phyloP scores from a whole-genome alignment of 37 sponge, comb jelly and placozoan genomes.

The Tethya wilhelma region DNA sequence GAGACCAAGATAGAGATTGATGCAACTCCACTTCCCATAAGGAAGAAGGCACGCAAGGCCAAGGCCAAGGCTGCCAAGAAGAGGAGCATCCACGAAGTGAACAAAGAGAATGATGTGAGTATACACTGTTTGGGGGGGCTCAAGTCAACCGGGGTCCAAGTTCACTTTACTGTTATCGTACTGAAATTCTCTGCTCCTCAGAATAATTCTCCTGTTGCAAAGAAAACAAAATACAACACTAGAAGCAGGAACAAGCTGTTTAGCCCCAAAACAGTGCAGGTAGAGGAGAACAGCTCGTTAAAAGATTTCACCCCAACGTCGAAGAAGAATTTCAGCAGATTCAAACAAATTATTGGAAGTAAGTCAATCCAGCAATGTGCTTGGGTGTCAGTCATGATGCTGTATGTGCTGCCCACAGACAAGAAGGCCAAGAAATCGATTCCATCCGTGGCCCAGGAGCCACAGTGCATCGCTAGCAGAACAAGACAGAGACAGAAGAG shows the following conservation, averaged over 20 bases:
- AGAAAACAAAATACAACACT: no score
- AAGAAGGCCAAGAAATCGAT: no score
- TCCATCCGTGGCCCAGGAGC: neutral
- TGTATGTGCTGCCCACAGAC: no score
- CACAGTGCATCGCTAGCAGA: constrained; percentile 3
- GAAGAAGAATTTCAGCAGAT: neutral
- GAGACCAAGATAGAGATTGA: constrained; percentile 3
- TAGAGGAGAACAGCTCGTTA: neutral
- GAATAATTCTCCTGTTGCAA: no score
- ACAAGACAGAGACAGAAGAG: neutral
- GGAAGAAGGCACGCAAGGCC: constrained; percentile 5
- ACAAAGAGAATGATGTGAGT: neutral
- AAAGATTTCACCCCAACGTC: constrained; percentile 16
- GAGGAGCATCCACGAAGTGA: neutral
- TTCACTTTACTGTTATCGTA: no score
- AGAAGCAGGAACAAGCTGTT: no score
- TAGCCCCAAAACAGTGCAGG: no score
- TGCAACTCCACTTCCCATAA: constrained; percentile 29
- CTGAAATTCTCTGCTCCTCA: no score
- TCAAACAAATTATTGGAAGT: neutral
- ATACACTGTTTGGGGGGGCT: no score
- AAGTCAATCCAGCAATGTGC: neutral
- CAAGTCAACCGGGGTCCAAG: no score
- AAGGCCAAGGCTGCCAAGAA: neutral
- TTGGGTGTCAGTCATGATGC: no score